Percentiles rank a stretch among this genome's conserved stretches.
These are phyloP conservation scores for Volucella bombylans DNA, from an alignment of 2,888 invertebrate species.

Conservation along the genomic window DNA sequence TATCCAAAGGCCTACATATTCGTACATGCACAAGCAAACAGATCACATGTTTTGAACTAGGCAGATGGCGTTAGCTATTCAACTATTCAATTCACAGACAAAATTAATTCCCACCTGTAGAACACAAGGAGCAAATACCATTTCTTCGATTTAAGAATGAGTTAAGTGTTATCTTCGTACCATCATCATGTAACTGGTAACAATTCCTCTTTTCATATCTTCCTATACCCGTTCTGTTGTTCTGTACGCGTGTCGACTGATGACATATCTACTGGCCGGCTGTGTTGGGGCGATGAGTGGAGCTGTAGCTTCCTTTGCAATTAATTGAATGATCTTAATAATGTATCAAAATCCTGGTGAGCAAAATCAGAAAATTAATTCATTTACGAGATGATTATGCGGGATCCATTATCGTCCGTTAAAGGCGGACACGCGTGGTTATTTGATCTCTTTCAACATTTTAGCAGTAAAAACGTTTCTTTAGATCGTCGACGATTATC, in stretches of 20 bases:
- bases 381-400: conserved; percentile 66
- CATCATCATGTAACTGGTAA: conserved; percentile 56
- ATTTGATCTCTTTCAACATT: conserved; percentile 36
- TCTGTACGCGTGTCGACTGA: conserved; percentile 55
- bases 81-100: conserved; percentile 71
- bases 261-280: conserved; percentile 26
- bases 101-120: conserved; percentile 73
- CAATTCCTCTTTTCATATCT: conserved; percentile 31
- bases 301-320: conserved; percentile 43
- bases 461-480: conserved; percentile 53
- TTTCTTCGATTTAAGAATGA: conserved; percentile 43
- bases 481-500: conserved; percentile 55
- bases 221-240: conserved; percentile 28
- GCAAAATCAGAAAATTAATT: conserved; percentile 68
- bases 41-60: conserved; percentile 19
- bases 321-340: conserved; percentile 73
- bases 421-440: conserved; percentile 67
- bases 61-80: conserved; percentile 73
- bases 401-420: conserved; percentile 70
- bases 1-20: conserved; percentile 33
- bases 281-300: conserved; percentile 23
- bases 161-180: conserved; percentile 66
- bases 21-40: conserved; percentile 8
- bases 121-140: conserved; percentile 52
- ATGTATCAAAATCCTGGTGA: conserved; percentile 66